A percentile compares a stretch with the other conserved stretches of the same genome.
Evolutionary conservation across 2,113 vertebrate genomes (phyloP).

Genomic region (Crocuta crocuta): DNA sequence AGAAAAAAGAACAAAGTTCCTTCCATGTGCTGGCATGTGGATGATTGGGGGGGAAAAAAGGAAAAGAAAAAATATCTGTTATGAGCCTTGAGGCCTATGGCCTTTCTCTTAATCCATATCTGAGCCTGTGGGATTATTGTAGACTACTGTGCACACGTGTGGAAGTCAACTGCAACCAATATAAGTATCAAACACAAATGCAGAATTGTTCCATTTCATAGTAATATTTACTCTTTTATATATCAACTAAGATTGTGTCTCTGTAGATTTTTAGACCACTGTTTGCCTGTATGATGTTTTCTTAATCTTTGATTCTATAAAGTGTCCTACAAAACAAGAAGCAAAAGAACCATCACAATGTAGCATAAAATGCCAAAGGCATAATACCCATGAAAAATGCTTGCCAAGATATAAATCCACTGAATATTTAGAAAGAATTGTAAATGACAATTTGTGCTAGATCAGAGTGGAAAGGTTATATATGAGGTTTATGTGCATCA

Average conservation of each 20-base stretch:
- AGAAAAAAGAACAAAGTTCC: constrained; percentile 70
- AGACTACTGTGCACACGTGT: constrained; percentile 67
- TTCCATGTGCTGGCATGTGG: constrained; percentile 89
- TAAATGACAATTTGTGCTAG: constrained; percentile 18
- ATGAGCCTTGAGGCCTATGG: constrained; percentile 62
- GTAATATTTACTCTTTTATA: constrained; percentile 82
- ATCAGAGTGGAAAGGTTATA: background rate
- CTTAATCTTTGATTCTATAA: constrained; percentile 73
- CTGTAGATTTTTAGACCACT: constrained; percentile 79
- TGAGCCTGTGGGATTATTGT: constrained; percentile 73
- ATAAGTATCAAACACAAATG: constrained; percentile 62
- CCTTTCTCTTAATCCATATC: constrained; percentile 70
- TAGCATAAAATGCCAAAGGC: constrained; percentile 74
- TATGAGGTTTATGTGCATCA: background rate
- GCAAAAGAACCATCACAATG: constrained; percentile 54
- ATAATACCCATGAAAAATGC: constrained; percentile 70
- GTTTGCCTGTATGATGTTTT: constrained; percentile 79
- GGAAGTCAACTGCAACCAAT: constrained; percentile 71
- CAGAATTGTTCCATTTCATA: constrained; percentile 60
- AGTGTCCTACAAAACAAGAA: constrained; percentile 67
- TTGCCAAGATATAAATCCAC: constrained; percentile 58
- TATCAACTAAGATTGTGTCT: constrained; percentile 75
- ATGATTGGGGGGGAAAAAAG: constrained; percentile 60
- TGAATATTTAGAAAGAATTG: constrained; percentile 33
- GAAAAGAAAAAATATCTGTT: constrained; percentile 7